Base-by-base conservation (phyloP, 2,797 vertebrate species). In the Chaenodraco wilsoni region DNA sequence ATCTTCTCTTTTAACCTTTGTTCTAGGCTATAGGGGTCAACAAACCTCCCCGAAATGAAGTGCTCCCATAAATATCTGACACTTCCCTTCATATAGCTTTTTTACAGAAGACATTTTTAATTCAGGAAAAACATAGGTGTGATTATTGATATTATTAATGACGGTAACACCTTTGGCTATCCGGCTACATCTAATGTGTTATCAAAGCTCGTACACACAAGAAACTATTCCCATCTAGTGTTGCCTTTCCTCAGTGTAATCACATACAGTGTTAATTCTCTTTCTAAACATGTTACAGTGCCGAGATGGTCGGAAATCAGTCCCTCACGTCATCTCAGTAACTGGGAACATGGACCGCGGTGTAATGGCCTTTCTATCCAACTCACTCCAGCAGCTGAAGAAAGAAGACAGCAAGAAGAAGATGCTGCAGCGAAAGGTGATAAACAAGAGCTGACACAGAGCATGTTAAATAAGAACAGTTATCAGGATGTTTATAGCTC, bases 311-410 rank as follows among this genome's bases (percentile, higher is more conserved):
- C 94, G 90, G 69, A 97, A 93, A 90, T 92, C 84, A 3, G 88
- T 97, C 73, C 96, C 97, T 88, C 95, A 96, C 9, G 90, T 97
- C 13, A 71, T 99, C 37, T 96, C 96, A 58, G 8, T 96, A 56
- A 95, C 71, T 2, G 95, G 95, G 5, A 95, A 98, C 87, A 79
- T 99, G 81, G 97, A 98, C 85, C 91, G 84, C 23, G 97, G 96
- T 15, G 23, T 94, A 21, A 88, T 97, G 88, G 97, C 96, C 0
- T 96, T 96, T 81, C 93, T 99, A 52, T 96, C 89, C 66, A 97
- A 98, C 90, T 96, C 97, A 11, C 83, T 99, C 16, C 97, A 97
- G 86, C 86, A 95, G 37, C 77, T 90, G 46, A 95, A 94, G 76
- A 96, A 90, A 83, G 83, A 83, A 14, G 84, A 91, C 46, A 46